Conservation (phyloP, 1,140 invertebrate genomes). For the Nephila pilipes region DNA sequence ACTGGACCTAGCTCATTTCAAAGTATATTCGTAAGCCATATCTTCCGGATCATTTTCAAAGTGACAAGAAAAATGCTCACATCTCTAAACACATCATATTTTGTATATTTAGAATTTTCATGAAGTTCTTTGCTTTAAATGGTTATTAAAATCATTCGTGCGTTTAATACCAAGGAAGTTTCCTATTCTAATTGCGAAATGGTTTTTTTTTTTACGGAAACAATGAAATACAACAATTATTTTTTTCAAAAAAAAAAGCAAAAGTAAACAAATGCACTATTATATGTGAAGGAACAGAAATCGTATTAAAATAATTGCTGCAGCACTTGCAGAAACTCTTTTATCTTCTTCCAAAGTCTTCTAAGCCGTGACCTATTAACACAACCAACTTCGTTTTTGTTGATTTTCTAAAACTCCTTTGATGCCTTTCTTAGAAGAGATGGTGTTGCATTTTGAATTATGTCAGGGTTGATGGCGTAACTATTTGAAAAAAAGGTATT, state of each 20-base stretch:
- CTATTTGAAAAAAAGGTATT: not conserved
- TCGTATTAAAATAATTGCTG: not conserved
- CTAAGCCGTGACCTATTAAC: constrained; percentile 3
- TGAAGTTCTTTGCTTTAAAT: not conserved
- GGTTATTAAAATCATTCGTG: not conserved
- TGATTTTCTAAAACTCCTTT: not conserved
- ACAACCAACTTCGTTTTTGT: not conserved
- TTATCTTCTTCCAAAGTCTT: not conserved
- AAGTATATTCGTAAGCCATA: too few species aligned
- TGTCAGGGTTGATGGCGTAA: not conserved
- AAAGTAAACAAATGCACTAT: not conserved
- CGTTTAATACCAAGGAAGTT: not conserved
- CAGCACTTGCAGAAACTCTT: not conserved
- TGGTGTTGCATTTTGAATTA: not conserved
- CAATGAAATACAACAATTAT: not conserved
- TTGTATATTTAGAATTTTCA: not conserved
- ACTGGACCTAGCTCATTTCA: too few species aligned
- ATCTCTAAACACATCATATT: not conserved
- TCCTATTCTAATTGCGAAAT: not conserved
- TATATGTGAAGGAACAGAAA: not conserved
- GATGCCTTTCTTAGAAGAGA: not conserved
- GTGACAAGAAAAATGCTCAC: too few species aligned
- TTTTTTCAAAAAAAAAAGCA: not conserved
- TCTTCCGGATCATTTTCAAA: too few species aligned
- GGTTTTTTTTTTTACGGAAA: not conserved